Conservation (phyloP, 2,797 vertebrate genomes). For the Rhinatrema bivittatum region DNA sequence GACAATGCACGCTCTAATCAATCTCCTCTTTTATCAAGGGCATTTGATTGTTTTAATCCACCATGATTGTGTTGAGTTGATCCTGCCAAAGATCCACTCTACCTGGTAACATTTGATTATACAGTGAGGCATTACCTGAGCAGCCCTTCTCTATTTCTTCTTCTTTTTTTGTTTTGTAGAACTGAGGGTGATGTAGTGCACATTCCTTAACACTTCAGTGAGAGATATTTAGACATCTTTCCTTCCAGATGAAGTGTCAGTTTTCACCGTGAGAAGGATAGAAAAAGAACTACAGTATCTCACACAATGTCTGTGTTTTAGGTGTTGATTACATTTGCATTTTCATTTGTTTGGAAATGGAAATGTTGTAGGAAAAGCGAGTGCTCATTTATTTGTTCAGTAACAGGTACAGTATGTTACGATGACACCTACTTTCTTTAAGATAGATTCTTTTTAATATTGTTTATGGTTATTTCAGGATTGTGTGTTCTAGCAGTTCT, state of each 20-base stretch:
- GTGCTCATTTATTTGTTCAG: constrained; percentile 1
- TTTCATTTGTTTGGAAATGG: neutral
- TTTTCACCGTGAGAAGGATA: neutral
- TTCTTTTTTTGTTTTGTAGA: too few species aligned
- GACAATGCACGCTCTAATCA: too few species aligned
- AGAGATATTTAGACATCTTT: neutral
- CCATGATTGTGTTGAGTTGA: fast-evolving
- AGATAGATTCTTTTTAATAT: too few species aligned
- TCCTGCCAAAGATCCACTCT: neutral
- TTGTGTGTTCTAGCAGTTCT: too few species aligned
- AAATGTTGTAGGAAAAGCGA: neutral
- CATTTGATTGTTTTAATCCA: too few species aligned
- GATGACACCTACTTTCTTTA: too few species aligned
- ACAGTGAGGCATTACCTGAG: fast-evolving
- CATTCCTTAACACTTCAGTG: neutral
- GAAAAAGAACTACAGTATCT: constrained; percentile 3
- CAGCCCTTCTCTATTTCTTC: neutral
- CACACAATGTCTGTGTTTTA: constrained; percentile 6
- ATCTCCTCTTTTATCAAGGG: too few species aligned
- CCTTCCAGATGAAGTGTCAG: neutral
- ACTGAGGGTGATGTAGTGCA: neutral
- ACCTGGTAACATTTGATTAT: neutral
- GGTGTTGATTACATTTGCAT: constrained; percentile 1
- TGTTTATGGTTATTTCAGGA: too few species aligned
- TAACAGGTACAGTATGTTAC: too few species aligned